Evolutionary conservation across 2,888 invertebrate species (phyloP).

Genomic region (Liodrosophila aerea): DNA sequence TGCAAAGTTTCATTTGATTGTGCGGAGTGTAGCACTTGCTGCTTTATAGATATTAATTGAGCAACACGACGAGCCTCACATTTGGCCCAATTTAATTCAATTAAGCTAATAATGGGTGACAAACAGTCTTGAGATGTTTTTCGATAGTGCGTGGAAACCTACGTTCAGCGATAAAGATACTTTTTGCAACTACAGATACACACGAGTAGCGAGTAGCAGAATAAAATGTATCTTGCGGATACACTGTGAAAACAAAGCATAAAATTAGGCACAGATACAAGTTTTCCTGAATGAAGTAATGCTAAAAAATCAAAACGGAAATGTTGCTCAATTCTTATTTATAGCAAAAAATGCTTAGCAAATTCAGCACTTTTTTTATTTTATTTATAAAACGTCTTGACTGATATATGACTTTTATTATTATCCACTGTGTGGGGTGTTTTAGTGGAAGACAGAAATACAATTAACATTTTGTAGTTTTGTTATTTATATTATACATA

Average conservation of each 20-base stretch:
- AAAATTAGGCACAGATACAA: no score
- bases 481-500: neutral
- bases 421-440: conserved; percentile 7
- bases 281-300: conserved; percentile 8
- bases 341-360: conserved; percentile 27
- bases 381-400: conserved; percentile 44
- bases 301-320: conserved; percentile 49
- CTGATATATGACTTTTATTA: conserved; percentile 17
- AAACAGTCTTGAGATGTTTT: conserved; percentile 24
- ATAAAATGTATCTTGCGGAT: conserved; percentile 2
- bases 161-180: neutral
- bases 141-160: conserved; percentile 41
- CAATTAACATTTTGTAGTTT: neutral
- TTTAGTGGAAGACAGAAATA: neutral
- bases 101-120: conserved; percentile 57
- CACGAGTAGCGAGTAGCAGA: conserved; percentile 24
- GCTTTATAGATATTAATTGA: conserved; percentile 46
- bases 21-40: conserved; percentile 43
- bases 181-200: conserved; percentile 4
- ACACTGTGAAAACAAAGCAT: conserved; percentile 39
- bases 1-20: conserved; percentile 52
- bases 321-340: conserved; percentile 45
- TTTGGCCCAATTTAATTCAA: conserved; percentile 70
- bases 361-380: conserved; percentile 19
- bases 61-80: conserved; percentile 44